Percentiles rank a stretch among this genome's conserved stretches.
These are phyloP conservation scores for Ephestia elutella DNA, from an alignment of 1,140 invertebrate genomes.

Conservation along the genomic window DNA sequence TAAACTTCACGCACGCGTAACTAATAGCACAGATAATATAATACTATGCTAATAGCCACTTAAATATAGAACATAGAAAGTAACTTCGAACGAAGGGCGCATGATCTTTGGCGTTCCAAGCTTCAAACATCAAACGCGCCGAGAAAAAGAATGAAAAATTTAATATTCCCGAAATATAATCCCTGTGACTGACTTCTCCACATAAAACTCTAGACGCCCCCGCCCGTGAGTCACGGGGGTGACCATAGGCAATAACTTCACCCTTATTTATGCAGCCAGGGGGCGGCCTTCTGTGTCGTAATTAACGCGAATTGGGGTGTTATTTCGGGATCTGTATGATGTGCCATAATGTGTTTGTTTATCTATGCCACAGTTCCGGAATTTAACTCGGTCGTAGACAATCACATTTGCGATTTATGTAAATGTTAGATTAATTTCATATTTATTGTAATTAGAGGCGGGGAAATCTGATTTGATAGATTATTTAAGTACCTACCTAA, in stretches of 20 bases:
- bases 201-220: slow-evolving; percentile 6
- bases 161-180: slow-evolving; percentile 17
- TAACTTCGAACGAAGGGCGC: no score
- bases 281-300: slow-evolving; percentile 18
- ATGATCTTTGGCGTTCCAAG: no score
- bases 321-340: not conserved
- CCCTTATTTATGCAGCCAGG: slow-evolving; percentile 20
- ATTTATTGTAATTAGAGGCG: no score
- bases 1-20: no score
- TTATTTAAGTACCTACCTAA: no score
- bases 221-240: slow-evolving; percentile 14
- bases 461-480: no score
- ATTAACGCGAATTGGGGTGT: slow-evolving; percentile 23
- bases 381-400: not conserved
- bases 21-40: no score
- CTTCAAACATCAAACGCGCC: not conserved
- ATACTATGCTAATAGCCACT: no score
- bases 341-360: not conserved
- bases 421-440: not conserved
- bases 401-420: slow-evolving; percentile 1
- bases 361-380: not conserved
- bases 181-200: slow-evolving; percentile 15
- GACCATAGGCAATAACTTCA: slow-evolving; percentile 21
- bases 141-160: not conserved
- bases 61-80: no score